These are phyloP conservation scores for Diloba caeruleocephala DNA, from an alignment of 2,888 invertebrate genomes.

Conservation along the genomic window DNA sequence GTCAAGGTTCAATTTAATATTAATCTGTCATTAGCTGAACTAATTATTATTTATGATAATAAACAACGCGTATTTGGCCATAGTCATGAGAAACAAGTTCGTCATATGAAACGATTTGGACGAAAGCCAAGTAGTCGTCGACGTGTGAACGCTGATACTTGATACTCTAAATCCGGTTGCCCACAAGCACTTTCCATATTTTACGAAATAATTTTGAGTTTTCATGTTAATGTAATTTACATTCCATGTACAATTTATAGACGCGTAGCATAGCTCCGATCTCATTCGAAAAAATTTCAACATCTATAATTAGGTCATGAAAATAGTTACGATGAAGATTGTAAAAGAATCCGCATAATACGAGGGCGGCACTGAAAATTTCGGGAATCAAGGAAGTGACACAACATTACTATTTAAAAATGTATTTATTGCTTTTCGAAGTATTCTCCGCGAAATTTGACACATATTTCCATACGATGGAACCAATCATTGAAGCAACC, in stretches of 20 bases:
- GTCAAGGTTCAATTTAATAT: conserved; percentile 34
- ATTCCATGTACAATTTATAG: conserved; percentile 1
- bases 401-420: too few species aligned
- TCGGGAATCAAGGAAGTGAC: too few species aligned
- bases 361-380: too few species aligned
- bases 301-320: conserved; percentile 52
- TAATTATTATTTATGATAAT: conserved; percentile 40
- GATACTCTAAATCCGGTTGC: conserved; percentile 69
- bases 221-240: neutral
- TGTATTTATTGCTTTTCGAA: too few species aligned
- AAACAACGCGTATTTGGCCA: conserved; percentile 74
- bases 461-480: too few species aligned
- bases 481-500: too few species aligned
- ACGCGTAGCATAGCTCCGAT: conserved; percentile 5
- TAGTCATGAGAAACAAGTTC: conserved; percentile 63
- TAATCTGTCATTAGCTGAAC: conserved; percentile 31
- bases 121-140: conserved; percentile 67
- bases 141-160: conserved; percentile 75
- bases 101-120: conserved; percentile 79
- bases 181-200: conserved; percentile 38
- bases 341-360: conserved; percentile 62
- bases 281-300: conserved; percentile 11
- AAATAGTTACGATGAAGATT: conserved; percentile 47
- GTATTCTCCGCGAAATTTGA: too few species aligned
- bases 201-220: conserved; percentile 18